phyloP scores from a whole-genome alignment of 2,113 vertebrate genomes.

The Syngnathus typhle region DNA sequence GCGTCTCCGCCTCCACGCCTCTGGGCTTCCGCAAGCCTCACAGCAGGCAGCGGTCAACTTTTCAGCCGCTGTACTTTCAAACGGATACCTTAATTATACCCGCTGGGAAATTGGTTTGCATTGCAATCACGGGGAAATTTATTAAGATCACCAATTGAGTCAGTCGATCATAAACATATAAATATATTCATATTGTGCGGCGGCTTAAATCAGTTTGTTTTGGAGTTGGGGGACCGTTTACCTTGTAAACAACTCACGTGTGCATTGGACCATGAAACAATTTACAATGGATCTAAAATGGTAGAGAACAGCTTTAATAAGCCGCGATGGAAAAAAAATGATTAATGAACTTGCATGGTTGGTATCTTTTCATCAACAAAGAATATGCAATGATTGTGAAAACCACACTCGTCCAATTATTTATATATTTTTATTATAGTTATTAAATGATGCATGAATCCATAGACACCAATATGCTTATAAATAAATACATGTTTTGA shows the following conservation, averaged over 20 bases:
- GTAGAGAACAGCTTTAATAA: not conserved
- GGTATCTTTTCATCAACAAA: not conserved
- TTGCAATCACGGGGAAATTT: not conserved
- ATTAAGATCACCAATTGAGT: not conserved
- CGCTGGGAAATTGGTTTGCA: constrained; percentile 4
- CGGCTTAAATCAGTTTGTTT: not conserved
- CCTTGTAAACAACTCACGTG: not conserved
- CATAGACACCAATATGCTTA: too few relatives aligned
- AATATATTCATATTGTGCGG: not conserved
- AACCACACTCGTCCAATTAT: not conserved
- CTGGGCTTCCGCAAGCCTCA: not conserved
- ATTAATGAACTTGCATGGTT: not conserved
- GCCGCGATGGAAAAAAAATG: not conserved
- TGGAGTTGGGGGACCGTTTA: not conserved
- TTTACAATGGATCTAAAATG: not conserved
- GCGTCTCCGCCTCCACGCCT: not conserved
- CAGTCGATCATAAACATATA: not conserved
- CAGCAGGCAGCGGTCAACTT: constrained; percentile 2
- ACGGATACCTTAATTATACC: constrained; percentile 3
- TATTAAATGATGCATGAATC: not conserved
- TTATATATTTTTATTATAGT: too few relatives aligned
- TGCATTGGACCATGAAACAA: not conserved
- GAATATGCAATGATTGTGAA: not conserved
- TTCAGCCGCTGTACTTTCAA: constrained; percentile 2
- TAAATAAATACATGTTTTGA: too few relatives aligned